Evolutionary conservation across 2,888 invertebrate genomes (phyloP).

Genomic region (Anthophora plumipes): DNA sequence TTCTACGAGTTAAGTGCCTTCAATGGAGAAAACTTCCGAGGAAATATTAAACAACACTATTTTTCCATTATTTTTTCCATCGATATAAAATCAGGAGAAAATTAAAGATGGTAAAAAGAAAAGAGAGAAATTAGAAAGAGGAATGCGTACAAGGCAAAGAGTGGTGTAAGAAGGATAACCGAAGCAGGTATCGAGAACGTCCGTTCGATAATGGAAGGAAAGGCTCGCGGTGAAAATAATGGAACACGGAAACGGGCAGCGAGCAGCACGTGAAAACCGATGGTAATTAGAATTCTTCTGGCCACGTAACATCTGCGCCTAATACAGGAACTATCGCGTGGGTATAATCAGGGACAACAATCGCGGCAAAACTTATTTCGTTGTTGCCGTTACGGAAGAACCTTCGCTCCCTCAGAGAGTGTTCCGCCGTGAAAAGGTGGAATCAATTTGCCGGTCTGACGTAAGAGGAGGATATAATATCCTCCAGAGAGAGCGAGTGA

Average conservation of each 20-base stretch:
- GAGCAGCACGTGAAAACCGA: conserved; percentile 40
- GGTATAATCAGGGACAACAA: conserved; percentile 61
- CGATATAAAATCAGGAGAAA: too few species aligned
- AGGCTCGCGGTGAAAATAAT: conserved; percentile 42
- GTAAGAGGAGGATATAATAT: conserved; percentile 64
- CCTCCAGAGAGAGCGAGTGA: conserved; percentile 31
- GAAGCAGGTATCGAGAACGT: neutral
- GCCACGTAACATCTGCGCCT: conserved; percentile 45
- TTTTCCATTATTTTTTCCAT: too few species aligned
- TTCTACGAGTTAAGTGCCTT: too few species aligned
- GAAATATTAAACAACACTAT: too few species aligned
- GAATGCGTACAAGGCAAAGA: too few species aligned
- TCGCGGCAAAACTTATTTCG: conserved; percentile 60
- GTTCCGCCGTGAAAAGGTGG: conserved; percentile 67
- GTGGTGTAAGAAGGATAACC: neutral
- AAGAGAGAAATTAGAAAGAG: too few species aligned
- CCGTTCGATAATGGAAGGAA: conserved; percentile 23
- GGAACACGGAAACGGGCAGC: conserved; percentile 46
- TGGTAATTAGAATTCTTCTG: conserved; percentile 56
- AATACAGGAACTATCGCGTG: conserved; percentile 55
- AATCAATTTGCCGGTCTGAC: conserved; percentile 68
- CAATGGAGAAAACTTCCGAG: too few species aligned
- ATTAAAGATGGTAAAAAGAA: too few species aligned
- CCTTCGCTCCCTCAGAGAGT: conserved; percentile 53
- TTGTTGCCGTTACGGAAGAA: conserved; percentile 62